Evolutionary conservation across 2,888 invertebrate genomes (phyloP).

Genomic region (Chrysolina americana): DNA sequence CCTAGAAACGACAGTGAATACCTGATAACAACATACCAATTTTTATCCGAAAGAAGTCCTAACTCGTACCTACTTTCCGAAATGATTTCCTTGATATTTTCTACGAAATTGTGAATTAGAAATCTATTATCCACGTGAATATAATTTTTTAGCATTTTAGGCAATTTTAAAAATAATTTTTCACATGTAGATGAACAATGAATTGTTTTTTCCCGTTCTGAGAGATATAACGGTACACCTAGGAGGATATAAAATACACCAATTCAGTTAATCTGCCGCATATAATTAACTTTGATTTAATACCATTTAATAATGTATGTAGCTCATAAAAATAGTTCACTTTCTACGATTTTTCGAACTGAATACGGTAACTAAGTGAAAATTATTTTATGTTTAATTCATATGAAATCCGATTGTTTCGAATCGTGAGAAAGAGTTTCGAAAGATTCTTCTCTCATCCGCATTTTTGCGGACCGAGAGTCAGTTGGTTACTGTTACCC

Average conservation of each 20-base stretch:
- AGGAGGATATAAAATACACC: neutral
- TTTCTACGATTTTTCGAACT: conserved; percentile 26
- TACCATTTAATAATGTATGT: conserved; percentile 24
- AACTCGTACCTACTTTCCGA: no score
- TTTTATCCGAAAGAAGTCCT: no score
- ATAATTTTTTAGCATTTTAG: neutral
- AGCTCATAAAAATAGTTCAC: conserved; percentile 24
- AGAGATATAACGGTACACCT: conserved; percentile 5
- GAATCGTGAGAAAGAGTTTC: conserved; percentile 9
- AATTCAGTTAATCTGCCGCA: conserved; percentile 11
- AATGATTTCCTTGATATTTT: no score
- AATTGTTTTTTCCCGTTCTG: conserved; percentile 15
- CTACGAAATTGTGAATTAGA: no score
- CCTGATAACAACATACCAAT: no score
- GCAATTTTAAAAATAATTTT: conserved; percentile 1
- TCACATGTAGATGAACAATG: conserved; percentile 2
- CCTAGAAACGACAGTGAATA: no score
- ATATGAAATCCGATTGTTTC: conserved; percentile 21
- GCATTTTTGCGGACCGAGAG: conserved; percentile 7
- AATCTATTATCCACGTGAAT: no score
- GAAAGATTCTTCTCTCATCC: conserved; percentile 15
- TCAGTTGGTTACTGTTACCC: conserved; percentile 22
- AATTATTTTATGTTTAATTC: conserved; percentile 24
- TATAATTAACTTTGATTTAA: conserved; percentile 22
- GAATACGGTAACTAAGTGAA: conserved; percentile 24